Evolutionary conservation across 2,797 vertebrate species (phyloP).

Genomic region (Microctenopoma lineatum): DNA sequence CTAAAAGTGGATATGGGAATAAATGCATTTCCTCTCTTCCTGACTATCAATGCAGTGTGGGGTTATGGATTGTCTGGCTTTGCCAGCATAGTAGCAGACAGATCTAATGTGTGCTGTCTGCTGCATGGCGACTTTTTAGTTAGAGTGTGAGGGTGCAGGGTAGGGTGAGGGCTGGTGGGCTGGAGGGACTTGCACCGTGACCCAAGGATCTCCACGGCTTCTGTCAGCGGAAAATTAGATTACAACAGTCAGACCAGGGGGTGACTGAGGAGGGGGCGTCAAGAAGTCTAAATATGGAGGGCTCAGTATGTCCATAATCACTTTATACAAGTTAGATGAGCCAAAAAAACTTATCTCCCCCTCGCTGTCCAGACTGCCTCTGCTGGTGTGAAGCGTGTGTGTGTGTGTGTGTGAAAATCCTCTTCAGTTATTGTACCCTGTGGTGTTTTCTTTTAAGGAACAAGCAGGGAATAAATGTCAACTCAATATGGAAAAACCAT

Average conservation of each 20-base stretch:
- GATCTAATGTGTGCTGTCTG: slow-evolving; percentile 85
- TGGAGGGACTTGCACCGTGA: slow-evolving; percentile 74
- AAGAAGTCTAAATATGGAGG: slow-evolving; percentile 87
- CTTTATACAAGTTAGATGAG: slow-evolving; percentile 84
- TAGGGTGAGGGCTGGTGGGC: slow-evolving; percentile 47
- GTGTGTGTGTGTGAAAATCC: slow-evolving; percentile 26
- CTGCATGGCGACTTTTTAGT: slow-evolving; percentile 83
- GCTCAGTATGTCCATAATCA: slow-evolving; percentile 83
- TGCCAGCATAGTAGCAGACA: slow-evolving; percentile 72
- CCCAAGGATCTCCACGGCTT: slow-evolving; percentile 83
- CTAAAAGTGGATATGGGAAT: slow-evolving; percentile 57
- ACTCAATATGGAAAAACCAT: slow-evolving; percentile 46
- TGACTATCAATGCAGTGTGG: slow-evolving; percentile 62
- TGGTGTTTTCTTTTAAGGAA: slow-evolving; percentile 25
- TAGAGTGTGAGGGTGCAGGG: slow-evolving; percentile 67
- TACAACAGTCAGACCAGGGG: slow-evolving; percentile 81
- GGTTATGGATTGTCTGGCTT: slow-evolving; percentile 63
- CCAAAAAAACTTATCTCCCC: slow-evolving; percentile 80
- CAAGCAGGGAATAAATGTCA: slow-evolving; percentile 43
- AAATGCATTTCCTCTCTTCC: slow-evolving; percentile 60
- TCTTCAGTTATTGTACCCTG: slow-evolving; percentile 23
- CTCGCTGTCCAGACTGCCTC: slow-evolving; percentile 74
- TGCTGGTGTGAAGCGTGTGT: slow-evolving; percentile 52
- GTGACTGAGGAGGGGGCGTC: slow-evolving; percentile 81
- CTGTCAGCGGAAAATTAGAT: slow-evolving; percentile 88